Base-by-base conservation (phyloP, 2,113 vertebrate genomes). In the Chloebia gouldiae region DNA sequence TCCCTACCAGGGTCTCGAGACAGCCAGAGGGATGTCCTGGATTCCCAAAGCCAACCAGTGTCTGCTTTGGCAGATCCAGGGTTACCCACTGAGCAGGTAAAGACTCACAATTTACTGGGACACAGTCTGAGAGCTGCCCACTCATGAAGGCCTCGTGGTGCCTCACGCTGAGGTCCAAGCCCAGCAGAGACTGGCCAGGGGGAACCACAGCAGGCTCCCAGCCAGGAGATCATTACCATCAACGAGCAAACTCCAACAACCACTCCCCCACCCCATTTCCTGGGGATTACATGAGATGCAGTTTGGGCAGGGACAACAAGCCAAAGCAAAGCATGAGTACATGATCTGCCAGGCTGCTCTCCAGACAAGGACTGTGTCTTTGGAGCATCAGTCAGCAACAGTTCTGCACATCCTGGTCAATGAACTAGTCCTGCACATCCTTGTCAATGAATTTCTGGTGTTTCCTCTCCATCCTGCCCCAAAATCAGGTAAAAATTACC, bases 171-270 rank as follows among this genome's bases (percentile, higher is more conserved):
- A 84, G 66, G 24, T 71, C 24, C 65, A 10, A 47, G 44, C 17
- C 65, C 69, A 75, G 68, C 54, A 60, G 37, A 83, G 33, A 51
- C 20, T 15, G 44, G 61, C 31, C 6, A 13, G 0, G 44, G 28
- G 8, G 13, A 33, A 42, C 25, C 69, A 54, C 0, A 0, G 5
- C 1, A 1, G 56, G 69, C 21, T 73, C 33, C 49, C 77, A 28
- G 16, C 53, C 49, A 79, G 77, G 33, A 84, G 6, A 54, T 21
- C 37, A 1, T 28, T 6, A 33, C 18, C 39, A 54, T 0, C 1
- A 0, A 33, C 0, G 0, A 57, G 42, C 42, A 39, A 78, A 84
- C 24, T 11, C 28, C 1, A 0, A n/a, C 0, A 2, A 39, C 2
- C 1, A 15, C 21, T 71, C 15, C 25, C 25, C 10, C 33, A 45